Evolutionary conservation across 2,888 invertebrate species (phyloP), one percentile per base, ranked within the genome.

Genomic region (Aproaerema taeniolella): DNA sequence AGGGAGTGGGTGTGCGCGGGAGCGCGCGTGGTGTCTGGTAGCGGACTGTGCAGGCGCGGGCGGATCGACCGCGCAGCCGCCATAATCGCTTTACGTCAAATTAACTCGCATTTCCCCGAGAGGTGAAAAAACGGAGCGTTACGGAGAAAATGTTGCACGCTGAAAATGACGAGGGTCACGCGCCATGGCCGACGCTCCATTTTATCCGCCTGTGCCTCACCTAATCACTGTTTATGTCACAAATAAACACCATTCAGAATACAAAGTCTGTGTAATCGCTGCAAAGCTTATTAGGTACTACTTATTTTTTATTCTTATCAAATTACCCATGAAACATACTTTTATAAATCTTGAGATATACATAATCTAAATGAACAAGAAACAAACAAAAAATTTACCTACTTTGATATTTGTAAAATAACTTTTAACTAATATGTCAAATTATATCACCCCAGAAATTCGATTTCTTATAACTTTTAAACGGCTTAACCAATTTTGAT

Each of bases 71-170:
- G 20, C 29, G 20, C 33, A 39, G 49, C 55, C 50, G 61, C 64
- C 65, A 67, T 77, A 68, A 74, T 73, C 64, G 64, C 58, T 72
- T 70, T 58, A 64, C 80, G 72, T 71, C 61, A 68, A 80, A 77
- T 78, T 75, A 73, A 61, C 70, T 72, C 60, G 65, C 74, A 74
- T 83, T 82, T 80, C 78, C 74, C 77, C 71, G 50, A 59, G 73
- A 72, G 68, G 65, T 72, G 70, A 77, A 78, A 80, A 81, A 79
- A 78, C 76, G 64, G 69, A 75, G 71, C 71, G 58, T 72, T 66
- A 65, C 64, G 59, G 72, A 73, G 79, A 80, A 82, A 80, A 82
- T 71, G 54, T 61, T 50, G 60, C 64, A 58, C 65, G 64, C 73
- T 75, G 73, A 74, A 73, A 73, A 75, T 75, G 68, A 78, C 75